These are phyloP conservation scores for Saturnia pavonia DNA, from an alignment of 2,888 invertebrate genomes.

Conservation along the genomic window DNA sequence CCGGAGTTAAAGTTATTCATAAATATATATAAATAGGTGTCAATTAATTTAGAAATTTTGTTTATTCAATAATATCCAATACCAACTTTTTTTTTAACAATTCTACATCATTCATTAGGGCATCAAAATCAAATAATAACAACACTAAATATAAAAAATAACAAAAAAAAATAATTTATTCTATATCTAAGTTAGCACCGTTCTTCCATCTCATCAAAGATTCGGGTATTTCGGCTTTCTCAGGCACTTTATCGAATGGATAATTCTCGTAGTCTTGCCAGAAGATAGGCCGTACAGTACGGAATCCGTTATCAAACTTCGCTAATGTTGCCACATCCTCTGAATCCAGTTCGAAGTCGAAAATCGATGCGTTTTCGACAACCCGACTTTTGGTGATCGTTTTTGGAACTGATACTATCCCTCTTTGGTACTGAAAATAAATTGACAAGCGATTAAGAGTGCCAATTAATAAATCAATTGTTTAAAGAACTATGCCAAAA, in stretches of 20 bases:
- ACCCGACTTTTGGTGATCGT: slow-evolving; percentile 53
- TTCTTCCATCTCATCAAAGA: slow-evolving; percentile 49
- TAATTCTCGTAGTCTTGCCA: slow-evolving; percentile 55
- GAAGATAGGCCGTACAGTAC: slow-evolving; percentile 47
- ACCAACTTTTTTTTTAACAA: no score
- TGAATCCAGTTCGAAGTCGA: slow-evolving; percentile 57
- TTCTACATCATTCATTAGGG: neutral
- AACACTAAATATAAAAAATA: no score
- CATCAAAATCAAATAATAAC: neutral
- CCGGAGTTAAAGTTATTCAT: no score
- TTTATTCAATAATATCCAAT: no score
- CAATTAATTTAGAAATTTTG: no score
- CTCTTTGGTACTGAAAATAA: slow-evolving; percentile 56
- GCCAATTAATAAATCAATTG: neutral
- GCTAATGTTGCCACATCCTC: slow-evolving; percentile 47
- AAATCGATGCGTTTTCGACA: slow-evolving; percentile 63
- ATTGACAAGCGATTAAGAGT: neutral
- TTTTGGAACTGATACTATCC: slow-evolving; percentile 58
- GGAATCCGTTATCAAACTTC: slow-evolving; percentile 56
- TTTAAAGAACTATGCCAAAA: neutral
- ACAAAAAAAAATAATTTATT: slow-evolving; percentile 18
- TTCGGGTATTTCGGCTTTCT: slow-evolving; percentile 37
- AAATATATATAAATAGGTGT: no score
- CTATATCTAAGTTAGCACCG: slow-evolving; percentile 34
- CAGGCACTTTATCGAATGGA: slow-evolving; percentile 50